Percentiles rank a stretch among this genome's conserved stretches.
These are phyloP conservation scores for Pontoporia blainvillei DNA, from an alignment of 2,113 vertebrate genomes.

Conservation along the genomic window DNA sequence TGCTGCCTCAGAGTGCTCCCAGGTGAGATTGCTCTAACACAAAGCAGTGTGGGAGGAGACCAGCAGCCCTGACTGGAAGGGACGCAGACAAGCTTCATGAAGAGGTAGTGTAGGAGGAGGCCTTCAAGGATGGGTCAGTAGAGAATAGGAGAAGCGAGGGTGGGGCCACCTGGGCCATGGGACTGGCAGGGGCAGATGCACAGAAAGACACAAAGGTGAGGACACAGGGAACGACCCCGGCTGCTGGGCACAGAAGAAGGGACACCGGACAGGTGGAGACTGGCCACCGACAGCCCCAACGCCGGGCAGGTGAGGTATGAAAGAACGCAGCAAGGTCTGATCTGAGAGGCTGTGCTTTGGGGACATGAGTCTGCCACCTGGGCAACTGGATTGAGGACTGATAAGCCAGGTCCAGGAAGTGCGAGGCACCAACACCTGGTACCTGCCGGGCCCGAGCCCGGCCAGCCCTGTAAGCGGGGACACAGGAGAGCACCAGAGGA, in stretches of 20 bases:
- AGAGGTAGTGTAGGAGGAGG: neutral
- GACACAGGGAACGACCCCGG: accelerated
- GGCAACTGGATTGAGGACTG: neutral
- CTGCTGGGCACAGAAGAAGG: neutral
- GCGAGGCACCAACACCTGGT: neutral
- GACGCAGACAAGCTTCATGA: neutral
- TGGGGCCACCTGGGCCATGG: accelerated
- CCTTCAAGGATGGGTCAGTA: neutral
- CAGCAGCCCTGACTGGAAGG: neutral
- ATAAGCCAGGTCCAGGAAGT: neutral
- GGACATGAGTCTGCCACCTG: neutral
- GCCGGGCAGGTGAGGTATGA: neutral
- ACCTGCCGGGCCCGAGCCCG: neutral
- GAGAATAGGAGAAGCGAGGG: neutral
- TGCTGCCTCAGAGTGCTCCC: too few relatives aligned
- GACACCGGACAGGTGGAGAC: neutral
- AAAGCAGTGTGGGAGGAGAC: neutral
- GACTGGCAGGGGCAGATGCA: neutral
- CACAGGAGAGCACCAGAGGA: accelerated
- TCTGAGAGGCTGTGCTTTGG: neutral
- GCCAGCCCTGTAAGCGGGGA: accelerated
- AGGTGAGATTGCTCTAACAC: neutral
- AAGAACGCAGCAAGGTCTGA: neutral
- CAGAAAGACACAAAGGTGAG: neutral
- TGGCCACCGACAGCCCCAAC: accelerated